phyloP scores from a whole-genome alignment of 2,113 vertebrate species.

The Etia nguti region DNA sequence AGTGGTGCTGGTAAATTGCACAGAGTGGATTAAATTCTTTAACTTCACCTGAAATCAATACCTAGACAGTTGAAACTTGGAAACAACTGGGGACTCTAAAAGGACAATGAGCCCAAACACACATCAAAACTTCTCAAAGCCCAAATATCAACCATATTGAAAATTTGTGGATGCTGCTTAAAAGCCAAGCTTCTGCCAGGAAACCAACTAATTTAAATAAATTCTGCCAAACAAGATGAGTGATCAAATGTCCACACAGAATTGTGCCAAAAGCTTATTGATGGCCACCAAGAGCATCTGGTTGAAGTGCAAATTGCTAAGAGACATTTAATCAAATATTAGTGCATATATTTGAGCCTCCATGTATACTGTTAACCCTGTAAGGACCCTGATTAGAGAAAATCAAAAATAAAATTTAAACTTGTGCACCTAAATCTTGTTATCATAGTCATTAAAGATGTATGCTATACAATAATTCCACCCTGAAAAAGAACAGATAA shows the following conservation, averaged over 20 bases:
- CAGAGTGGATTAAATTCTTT: background rate
- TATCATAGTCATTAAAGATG: background rate
- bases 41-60: background rate
- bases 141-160: background rate
- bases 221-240: background rate
- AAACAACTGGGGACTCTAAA: background rate
- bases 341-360: background rate
- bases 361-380: background rate
- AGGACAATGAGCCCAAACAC: background rate
- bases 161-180: background rate
- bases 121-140: too few relatives aligned
- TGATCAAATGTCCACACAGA: background rate
- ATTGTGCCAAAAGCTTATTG: background rate
- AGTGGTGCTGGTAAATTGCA: background rate
- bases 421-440: background rate
- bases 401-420: background rate
- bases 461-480: background rate
- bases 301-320: background rate
- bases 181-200: rapidly evolving
- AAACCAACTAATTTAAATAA: background rate
- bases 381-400: background rate
- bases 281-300: background rate
- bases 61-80: background rate
- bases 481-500: background rate
- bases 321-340: background rate